Evolutionary conservation across 2,888 invertebrate species (phyloP).

Genomic region (Saturnia pavonia): DNA sequence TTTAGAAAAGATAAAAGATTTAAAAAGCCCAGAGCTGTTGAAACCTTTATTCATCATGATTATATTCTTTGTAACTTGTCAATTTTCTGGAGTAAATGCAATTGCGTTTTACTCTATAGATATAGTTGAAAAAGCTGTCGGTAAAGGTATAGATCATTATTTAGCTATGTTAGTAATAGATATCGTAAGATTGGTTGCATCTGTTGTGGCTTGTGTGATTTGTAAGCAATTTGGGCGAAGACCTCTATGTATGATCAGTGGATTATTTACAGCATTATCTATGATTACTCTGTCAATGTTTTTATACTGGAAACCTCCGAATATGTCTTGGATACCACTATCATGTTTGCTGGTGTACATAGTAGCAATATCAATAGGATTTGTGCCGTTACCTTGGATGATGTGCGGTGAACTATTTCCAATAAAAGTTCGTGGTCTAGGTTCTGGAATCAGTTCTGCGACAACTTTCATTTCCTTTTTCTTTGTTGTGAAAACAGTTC

Average conservation of each 20-base stretch:
- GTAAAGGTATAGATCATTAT: slow-evolving; percentile 84
- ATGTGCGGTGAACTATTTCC: slow-evolving; percentile 89
- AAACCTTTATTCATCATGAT: slow-evolving; percentile 84
- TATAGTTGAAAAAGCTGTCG: slow-evolving; percentile 82
- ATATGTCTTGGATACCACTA: slow-evolving; percentile 76
- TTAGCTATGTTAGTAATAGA: slow-evolving; percentile 85
- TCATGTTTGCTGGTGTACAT: slow-evolving; percentile 81
- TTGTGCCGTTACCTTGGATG: slow-evolving; percentile 87
- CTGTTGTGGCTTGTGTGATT: slow-evolving; percentile 83
- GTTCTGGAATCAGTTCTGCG: slow-evolving; percentile 85
- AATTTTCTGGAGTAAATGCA: slow-evolving; percentile 87
- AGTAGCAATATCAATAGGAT: slow-evolving; percentile 82
- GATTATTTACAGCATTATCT: slow-evolving; percentile 82
- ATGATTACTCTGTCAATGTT: slow-evolving; percentile 80
- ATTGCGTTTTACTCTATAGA: slow-evolving; percentile 87
- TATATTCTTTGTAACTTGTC: slow-evolving; percentile 84
- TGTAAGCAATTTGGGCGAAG: slow-evolving; percentile 84
- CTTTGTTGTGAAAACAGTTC: slow-evolving; percentile 85
- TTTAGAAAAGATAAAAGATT: slow-evolving; percentile 56
- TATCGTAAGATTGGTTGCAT: slow-evolving; percentile 82
- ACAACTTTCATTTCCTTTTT: slow-evolving; percentile 85
- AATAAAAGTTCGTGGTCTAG: slow-evolving; percentile 82
- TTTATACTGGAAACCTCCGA: slow-evolving; percentile 62
- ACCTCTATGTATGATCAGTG: slow-evolving; percentile 84
- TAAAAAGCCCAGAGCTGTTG: slow-evolving; percentile 76